Evolutionary conservation across 1,140 invertebrate species (phyloP).

Genomic region (Linepithema humile): DNA sequence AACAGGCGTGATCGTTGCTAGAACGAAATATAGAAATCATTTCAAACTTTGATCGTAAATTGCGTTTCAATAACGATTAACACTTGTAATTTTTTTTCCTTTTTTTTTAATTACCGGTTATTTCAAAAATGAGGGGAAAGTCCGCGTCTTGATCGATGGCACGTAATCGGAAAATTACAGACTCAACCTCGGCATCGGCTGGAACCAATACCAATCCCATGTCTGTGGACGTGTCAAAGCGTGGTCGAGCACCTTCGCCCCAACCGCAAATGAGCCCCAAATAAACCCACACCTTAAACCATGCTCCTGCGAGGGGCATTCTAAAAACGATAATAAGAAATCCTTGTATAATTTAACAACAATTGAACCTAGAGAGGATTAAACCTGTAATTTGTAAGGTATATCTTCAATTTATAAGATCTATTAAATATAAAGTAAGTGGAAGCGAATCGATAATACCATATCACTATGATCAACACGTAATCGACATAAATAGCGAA

Average conservation of each 20-base stretch:
- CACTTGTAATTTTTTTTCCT: background rate
- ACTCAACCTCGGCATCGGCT: conserved; percentile 91
- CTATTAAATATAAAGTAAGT: conserved; percentile 15
- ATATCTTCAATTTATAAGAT: too few species aligned
- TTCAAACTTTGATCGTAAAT: background rate
- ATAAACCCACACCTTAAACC: conserved; percentile 82
- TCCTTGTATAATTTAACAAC: background rate
- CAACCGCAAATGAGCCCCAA: conserved; percentile 78
- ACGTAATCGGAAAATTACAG: conserved; percentile 93
- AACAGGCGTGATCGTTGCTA: conserved; percentile 88
- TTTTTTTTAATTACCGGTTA: conserved; percentile 86
- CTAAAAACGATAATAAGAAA: conserved; percentile 70
- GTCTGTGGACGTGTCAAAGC: conserved; percentile 92
- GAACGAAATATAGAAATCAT: conserved; percentile 43
- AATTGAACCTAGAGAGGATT: background rate
- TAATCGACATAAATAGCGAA: conserved; percentile 34
- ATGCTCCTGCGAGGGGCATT: conserved; percentile 82
- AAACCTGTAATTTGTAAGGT: background rate
- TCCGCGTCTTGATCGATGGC: conserved; percentile 94
- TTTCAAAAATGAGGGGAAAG: conserved; percentile 92
- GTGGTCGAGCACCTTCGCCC: conserved; percentile 86
- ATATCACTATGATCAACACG: background rate
- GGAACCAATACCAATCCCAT: conserved; percentile 93
- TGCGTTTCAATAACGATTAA: background rate
- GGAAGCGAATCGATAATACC: background rate